Evolutionary conservation across 2,113 vertebrate genomes (phyloP).

Genomic region (Megaceryle torquata): DNA sequence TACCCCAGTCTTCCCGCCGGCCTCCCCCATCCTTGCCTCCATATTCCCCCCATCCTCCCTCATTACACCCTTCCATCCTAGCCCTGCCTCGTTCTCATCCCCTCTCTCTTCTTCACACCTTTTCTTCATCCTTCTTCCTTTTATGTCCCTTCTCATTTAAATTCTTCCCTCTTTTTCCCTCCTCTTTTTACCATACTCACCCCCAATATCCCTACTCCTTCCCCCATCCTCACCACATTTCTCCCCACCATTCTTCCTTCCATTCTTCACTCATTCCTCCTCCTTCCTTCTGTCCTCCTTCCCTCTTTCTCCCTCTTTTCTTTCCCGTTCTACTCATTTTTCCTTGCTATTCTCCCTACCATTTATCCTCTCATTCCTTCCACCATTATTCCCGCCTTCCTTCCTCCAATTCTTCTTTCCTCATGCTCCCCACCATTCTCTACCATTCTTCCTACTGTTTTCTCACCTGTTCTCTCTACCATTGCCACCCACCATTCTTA

Average conservation of each 20-base stretch:
- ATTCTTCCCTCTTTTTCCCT: neutral
- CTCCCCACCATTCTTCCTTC: neutral
- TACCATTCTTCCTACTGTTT: neutral
- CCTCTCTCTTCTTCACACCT: neutral
- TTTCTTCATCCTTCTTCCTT: neutral
- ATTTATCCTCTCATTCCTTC: neutral
- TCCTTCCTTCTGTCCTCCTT: neutral
- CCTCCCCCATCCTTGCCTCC: neutral
- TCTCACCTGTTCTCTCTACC: neutral
- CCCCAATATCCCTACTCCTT: neutral
- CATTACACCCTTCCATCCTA: neutral
- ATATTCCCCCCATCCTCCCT: neutral
- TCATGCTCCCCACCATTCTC: neutral
- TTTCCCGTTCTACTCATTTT: neutral
- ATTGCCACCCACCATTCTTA: neutral
- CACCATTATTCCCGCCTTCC: too few species aligned
- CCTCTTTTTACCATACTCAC: neutral
- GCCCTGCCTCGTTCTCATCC: neutral
- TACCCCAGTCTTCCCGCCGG: fast-evolving
- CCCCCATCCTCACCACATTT: neutral
- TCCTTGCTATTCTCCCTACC: neutral
- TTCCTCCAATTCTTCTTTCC: neutral
- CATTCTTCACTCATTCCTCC: neutral
- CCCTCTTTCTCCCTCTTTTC: neutral
- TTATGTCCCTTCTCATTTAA: neutral